A percentile compares a stretch with the other conserved stretches of the same genome.
Evolutionary conservation across 2,797 vertebrate species (phyloP).

Genomic region (Garrulus glandarius): DNA sequence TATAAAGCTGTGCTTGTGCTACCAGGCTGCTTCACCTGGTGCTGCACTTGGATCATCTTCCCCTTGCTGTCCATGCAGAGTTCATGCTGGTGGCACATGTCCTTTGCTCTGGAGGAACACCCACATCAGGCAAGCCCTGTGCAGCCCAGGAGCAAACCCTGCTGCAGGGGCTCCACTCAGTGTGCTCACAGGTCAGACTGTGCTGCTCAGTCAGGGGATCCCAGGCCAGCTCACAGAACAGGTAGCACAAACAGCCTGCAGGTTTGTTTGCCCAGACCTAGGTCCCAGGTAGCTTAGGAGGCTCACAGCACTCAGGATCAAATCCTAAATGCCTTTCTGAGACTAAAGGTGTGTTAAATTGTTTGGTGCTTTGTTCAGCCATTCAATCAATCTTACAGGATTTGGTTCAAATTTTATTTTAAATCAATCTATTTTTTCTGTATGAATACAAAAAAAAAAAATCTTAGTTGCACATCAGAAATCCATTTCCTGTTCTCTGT

Average conservation of each 20-base stretch:
- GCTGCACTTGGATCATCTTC: not conserved
- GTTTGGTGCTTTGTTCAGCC: not conserved
- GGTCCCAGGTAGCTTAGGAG: not conserved
- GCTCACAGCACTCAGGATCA: not conserved
- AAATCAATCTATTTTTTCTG: not conserved
- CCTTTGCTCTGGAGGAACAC: rapidly evolving
- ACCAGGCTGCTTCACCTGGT: not conserved
- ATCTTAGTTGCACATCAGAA: not conserved
- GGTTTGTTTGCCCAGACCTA: not conserved
- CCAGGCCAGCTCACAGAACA: not conserved
- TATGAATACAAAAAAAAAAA: not conserved
- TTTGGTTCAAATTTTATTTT: not conserved
- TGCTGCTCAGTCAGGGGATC: not conserved
- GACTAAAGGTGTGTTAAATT: not conserved
- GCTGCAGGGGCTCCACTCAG: not conserved
- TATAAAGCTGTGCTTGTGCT: not conserved
- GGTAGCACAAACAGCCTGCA: not conserved
- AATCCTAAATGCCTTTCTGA: not conserved
- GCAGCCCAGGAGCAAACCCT: not conserved
- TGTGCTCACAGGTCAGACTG: rapidly evolving
- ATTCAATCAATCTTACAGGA: not conserved
- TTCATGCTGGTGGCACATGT: rapidly evolving
- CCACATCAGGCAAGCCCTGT: rapidly evolving
- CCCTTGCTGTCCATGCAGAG: not conserved
- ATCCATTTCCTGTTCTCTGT: not conserved